Conservation (phyloP, 2,797 vertebrate genomes). For the Peromyscus attwateri region DNA sequence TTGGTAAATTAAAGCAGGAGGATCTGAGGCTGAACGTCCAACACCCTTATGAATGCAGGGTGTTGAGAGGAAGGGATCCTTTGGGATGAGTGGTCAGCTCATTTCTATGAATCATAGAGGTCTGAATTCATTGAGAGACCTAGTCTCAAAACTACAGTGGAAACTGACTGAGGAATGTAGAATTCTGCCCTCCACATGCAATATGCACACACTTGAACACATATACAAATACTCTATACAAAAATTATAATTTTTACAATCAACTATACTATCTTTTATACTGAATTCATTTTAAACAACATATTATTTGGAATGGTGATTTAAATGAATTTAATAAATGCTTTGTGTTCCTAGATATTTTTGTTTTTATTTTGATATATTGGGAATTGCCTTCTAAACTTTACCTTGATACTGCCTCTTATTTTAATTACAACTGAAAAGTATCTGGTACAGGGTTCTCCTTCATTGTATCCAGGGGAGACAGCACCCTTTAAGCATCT, state of each 20-base stretch:
- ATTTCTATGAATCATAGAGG: not conserved
- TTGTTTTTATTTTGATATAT: conserved; percentile 35
- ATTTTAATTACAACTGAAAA: conserved; percentile 36
- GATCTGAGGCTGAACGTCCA: not conserved
- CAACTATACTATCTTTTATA: not conserved
- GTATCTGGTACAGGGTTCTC: conserved; percentile 28
- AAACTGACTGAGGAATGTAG: not conserved
- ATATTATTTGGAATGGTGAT: not conserved
- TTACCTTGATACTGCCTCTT: not conserved
- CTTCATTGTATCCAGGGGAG: conserved; percentile 43
- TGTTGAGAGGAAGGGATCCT: not conserved
- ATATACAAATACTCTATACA: not conserved
- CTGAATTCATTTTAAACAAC: conserved; percentile 56
- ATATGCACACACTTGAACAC: not conserved
- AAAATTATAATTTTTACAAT: conserved; percentile 27
- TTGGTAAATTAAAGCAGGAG: not conserved
- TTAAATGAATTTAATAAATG: conserved; percentile 31
- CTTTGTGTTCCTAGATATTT: conserved; percentile 38
- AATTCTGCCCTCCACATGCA: not conserved
- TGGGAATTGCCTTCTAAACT: conserved; percentile 49
- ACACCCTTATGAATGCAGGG: too few species aligned
- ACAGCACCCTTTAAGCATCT: conserved; percentile 72
- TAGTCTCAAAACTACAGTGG: not conserved
- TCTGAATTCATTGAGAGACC: not conserved
- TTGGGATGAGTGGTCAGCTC: not conserved